Conservation (phyloP, 2,113 vertebrate genomes). For the Ibidorhyncha struthersii region DNA sequence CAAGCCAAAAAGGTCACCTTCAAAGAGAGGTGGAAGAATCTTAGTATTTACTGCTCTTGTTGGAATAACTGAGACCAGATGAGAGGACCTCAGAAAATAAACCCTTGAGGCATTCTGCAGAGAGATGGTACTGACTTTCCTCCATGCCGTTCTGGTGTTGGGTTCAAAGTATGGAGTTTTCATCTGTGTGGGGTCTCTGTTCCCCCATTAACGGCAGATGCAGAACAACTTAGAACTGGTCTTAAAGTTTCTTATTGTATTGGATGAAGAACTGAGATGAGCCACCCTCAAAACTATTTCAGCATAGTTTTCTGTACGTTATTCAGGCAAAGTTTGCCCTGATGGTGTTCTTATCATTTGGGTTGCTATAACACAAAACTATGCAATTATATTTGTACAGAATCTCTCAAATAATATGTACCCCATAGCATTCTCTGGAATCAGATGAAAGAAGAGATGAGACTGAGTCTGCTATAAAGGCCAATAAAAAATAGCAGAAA, state of each 20-base stretch:
- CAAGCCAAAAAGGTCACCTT: neutral
- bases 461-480: neutral
- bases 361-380: neutral
- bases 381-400: neutral
- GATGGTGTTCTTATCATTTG: neutral
- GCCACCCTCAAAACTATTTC: neutral
- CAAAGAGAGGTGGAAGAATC: neutral
- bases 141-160: neutral
- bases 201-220: neutral
- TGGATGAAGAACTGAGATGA: neutral
- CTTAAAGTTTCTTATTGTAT: neutral
- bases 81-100: neutral
- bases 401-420: neutral
- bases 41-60: neutral
- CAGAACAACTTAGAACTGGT: neutral
- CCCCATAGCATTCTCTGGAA: neutral
- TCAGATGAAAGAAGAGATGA: neutral
- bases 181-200: neutral
- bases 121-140: neutral
- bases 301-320: neutral
- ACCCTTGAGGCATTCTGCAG: neutral
- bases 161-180: neutral
- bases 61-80: neutral
- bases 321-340: neutral
- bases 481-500: neutral